Evolutionary conservation across 2,113 vertebrate genomes (phyloP).

Genomic region (Lophotis ruficrista): DNA sequence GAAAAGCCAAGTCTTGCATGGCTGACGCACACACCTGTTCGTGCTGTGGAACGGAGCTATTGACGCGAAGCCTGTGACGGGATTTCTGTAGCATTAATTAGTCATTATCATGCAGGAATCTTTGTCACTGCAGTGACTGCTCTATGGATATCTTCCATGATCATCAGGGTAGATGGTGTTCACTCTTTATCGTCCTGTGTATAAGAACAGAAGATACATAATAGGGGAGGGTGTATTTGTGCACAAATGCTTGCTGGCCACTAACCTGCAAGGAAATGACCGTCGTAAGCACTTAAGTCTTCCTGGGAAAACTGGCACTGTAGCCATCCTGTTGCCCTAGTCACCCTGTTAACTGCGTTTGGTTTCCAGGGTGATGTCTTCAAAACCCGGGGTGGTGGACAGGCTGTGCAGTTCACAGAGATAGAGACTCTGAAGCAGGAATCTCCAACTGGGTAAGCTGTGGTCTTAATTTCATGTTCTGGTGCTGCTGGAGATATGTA

Average conservation of each 20-base stretch:
- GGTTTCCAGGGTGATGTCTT: slow-evolving; percentile 89
- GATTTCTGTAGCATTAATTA: background rate
- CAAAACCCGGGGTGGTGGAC: slow-evolving; percentile 91
- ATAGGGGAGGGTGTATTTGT: no score
- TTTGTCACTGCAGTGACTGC: background rate
- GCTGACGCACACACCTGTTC: accelerated
- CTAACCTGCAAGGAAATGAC: background rate
- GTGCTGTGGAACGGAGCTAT: background rate
- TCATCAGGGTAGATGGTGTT: background rate
- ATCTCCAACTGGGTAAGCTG: slow-evolving; percentile 74
- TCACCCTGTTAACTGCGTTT: background rate
- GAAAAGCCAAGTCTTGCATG: background rate
- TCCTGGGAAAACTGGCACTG: accelerated
- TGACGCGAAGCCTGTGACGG: accelerated
- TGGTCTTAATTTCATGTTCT: background rate
- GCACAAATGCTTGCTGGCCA: accelerated
- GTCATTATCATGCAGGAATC: background rate
- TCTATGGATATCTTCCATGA: background rate
- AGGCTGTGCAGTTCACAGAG: slow-evolving; percentile 94
- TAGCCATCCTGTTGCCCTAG: accelerated
- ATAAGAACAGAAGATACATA: accelerated
- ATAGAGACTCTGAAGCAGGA: slow-evolving; percentile 92
- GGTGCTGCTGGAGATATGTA: accelerated
- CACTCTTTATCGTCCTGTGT: background rate
- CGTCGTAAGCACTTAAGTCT: background rate